A percentile compares a stretch with the other conserved stretches of the same genome.
Conservation (phyloP, 2,888 invertebrate species). For the Stramonita haemastoma region DNA sequence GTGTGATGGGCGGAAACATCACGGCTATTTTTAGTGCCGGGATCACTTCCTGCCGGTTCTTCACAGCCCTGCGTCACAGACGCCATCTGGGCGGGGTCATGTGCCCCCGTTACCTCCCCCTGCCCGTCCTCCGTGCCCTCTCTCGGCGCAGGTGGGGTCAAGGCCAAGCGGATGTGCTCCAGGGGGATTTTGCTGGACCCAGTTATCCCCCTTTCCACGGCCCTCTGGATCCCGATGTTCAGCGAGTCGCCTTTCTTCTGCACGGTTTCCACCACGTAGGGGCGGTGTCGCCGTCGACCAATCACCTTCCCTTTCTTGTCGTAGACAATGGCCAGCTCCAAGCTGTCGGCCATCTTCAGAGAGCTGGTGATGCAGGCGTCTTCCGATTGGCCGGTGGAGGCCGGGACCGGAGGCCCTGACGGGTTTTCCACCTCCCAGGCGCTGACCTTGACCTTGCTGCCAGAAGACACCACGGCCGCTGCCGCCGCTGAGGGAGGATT, state of each 20-base stretch:
- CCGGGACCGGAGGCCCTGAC: not conserved
- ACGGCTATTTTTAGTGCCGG: too few relatives aligned
- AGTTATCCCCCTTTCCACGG: not conserved
- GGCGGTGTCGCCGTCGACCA: not conserved
- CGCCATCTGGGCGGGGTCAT: too few relatives aligned
- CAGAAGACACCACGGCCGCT: too few relatives aligned
- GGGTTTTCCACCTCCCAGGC: not conserved
- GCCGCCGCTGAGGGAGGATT: too few relatives aligned
- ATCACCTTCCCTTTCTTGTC: constrained; percentile 33
- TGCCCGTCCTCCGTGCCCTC: not conserved
- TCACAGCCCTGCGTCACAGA: too few relatives aligned
- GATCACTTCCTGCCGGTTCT: too few relatives aligned
- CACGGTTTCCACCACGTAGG: constrained; percentile 12
- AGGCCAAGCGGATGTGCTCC: not conserved
- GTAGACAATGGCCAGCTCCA: not conserved
- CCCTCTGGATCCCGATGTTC: not conserved
- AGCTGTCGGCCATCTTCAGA: not conserved
- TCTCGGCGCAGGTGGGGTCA: not conserved
- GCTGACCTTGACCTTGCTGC: not conserved
- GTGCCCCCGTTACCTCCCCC: not conserved
- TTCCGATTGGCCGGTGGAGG: not conserved
- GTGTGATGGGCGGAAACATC: too few relatives aligned
- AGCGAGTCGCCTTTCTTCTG: constrained; percentile 10
- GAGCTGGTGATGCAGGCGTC: not conserved
- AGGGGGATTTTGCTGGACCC: not conserved